These are phyloP conservation scores for Nesogale talazaci DNA, from an alignment of 2,113 vertebrate genomes.

Conservation along the genomic window DNA sequence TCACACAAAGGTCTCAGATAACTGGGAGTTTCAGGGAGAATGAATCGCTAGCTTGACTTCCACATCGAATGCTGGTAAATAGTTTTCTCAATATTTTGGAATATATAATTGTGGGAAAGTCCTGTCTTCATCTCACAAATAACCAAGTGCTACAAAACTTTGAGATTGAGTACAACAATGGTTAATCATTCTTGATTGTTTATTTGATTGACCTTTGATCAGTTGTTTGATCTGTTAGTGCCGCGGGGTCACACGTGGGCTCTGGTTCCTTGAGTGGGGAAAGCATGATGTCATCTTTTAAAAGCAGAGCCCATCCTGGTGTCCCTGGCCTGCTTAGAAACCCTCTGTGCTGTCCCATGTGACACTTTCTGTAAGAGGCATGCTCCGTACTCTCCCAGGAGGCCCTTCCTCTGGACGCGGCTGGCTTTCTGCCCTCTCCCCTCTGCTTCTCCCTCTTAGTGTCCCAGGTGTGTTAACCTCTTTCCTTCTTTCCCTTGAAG, in stretches of 20 bases:
- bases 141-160: not conserved
- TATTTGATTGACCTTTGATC: no score
- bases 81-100: no score
- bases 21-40: no score
- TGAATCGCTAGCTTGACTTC: no score
- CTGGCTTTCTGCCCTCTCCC: not conserved
- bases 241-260: not conserved
- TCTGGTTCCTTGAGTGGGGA: not conserved
- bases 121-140: no score
- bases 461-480: not conserved
- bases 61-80: no score
- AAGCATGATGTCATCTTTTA: not conserved
- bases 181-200: not conserved
- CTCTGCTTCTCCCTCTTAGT: not conserved
- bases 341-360: not conserved
- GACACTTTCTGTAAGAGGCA: no score
- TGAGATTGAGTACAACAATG: not conserved
- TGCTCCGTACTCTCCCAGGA: not conserved
- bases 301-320: not conserved
- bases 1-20: no score
- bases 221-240: not conserved
- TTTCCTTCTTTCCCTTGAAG: not conserved
- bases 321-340: not conserved
- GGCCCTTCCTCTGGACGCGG: not conserved
- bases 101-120: no score